Conservation (phyloP, 2,797 vertebrate species). For the Periparus ater region DNA sequence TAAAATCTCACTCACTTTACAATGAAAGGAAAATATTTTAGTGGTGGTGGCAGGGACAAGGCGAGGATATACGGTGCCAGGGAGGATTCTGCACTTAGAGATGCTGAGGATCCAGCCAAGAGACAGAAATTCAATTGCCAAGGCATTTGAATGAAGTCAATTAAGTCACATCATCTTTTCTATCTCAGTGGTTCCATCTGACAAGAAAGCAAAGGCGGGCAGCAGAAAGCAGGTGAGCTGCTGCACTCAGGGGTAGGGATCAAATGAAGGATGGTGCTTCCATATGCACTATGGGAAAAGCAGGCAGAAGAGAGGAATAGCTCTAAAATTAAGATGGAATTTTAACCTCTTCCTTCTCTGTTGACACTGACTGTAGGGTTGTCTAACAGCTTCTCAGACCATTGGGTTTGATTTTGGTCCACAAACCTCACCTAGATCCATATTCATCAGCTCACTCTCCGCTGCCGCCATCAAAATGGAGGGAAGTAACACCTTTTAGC, state of each 20-base stretch:
- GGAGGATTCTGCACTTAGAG: not conserved
- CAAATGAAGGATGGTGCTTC: not conserved
- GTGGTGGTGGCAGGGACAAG: not conserved
- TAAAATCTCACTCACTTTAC: not conserved
- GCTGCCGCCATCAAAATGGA: too few relatives aligned
- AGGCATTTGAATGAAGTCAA: not conserved
- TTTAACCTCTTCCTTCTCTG: not conserved
- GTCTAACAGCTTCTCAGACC: too few relatives aligned
- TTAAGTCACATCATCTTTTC: not conserved
- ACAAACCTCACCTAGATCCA: too few relatives aligned
- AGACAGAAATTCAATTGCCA: not conserved
- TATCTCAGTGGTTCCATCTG: not conserved
- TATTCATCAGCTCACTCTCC: too few relatives aligned
- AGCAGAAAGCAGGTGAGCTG: not conserved
- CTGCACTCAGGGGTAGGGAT: not conserved
- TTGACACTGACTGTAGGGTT: too few relatives aligned
- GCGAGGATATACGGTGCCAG: fast-evolving
- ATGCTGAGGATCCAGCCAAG: not conserved
- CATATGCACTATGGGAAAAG: not conserved
- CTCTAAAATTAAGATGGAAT: not conserved
- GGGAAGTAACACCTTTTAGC: too few relatives aligned
- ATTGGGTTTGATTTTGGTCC: too few relatives aligned
- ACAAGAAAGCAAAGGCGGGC: not conserved
- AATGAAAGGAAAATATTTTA: not conserved
- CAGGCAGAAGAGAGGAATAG: not conserved